These are phyloP conservation scores for Phalanger gymnotis DNA, from an alignment of 2,797 vertebrate genomes.

Conservation along the genomic window DNA sequence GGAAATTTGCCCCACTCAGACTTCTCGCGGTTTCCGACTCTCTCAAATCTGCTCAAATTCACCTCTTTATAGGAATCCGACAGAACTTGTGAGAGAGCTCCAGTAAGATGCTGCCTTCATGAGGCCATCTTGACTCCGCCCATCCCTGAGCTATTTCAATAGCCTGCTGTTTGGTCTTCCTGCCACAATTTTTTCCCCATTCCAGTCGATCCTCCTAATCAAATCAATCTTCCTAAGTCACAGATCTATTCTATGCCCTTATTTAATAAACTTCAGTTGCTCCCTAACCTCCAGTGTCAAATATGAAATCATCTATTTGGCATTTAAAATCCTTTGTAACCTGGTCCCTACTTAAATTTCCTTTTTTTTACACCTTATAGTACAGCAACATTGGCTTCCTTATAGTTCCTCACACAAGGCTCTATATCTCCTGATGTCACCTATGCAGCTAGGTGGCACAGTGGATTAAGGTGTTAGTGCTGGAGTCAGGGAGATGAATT, in stretches of 20 bases:
- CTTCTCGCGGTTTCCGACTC: too few relatives aligned
- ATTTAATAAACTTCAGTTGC: neutral
- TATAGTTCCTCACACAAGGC: neutral
- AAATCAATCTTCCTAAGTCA: neutral
- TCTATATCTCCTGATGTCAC: neutral
- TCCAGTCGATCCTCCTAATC: neutral
- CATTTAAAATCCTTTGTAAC: neutral
- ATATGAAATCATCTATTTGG: neutral
- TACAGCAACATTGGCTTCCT: neutral
- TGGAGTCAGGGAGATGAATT: neutral
- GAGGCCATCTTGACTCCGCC: too few relatives aligned
- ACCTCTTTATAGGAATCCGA: too few relatives aligned
- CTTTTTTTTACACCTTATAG: neutral
- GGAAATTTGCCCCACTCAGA: too few relatives aligned
- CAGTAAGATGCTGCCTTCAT: too few relatives aligned
- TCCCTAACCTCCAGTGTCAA: neutral
- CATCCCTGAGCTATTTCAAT: neutral
- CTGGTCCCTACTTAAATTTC: neutral
- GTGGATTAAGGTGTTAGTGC: neutral
- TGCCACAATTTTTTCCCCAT: neutral
- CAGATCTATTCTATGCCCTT: neutral
- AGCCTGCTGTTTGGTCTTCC: neutral
- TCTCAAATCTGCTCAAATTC: too few relatives aligned
- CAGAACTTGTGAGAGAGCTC: too few relatives aligned
- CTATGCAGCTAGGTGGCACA: neutral